Base-by-base conservation (phyloP, 2,888 invertebrate genomes). In the Drosophila subquinaria region DNA sequence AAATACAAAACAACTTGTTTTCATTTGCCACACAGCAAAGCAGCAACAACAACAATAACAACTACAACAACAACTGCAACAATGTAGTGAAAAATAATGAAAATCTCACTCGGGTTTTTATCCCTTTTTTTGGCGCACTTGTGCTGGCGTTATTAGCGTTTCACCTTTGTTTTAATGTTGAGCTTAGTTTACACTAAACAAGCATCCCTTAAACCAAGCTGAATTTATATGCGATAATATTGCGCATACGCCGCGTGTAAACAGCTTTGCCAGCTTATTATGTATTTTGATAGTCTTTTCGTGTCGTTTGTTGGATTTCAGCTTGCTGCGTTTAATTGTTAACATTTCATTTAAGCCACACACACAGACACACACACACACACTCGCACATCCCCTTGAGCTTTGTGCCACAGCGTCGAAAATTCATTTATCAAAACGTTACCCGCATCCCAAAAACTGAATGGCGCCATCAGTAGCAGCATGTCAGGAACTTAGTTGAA, bases 401-500 rank as follows among this genome's bases (percentile, higher is more conserved):
- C 74, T 79, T 56, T 78, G 68, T 71, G 64, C 38, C 69, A 45
- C 60, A 59, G 63, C 63, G 79, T 61, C 66, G 56, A 86, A 79
- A 78, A 84, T 87, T 89, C 89, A 86, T 86, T 86, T 86, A 86
- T 86, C 86, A 86, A 84, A 84, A 82, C 66, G 81, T 67, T 82
- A 73, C 88, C 88, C 86, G 86, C 88, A 84, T 84, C 71, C 65
- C 68, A 63, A 79, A 79, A 67, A 76, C 70, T 73, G 79, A 47
- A 57, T 84, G 83, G 83, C 88, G 88, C 88, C 83, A 87, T 76
- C 84, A 87, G 82, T 61, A 78, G 70, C 69, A 86, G 76, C 71
- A 73, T 79, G 79, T 79, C 78, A 78, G 81, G 47, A 81, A 79
- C 79, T 85, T 76, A 78, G 82, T 78, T 88, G 67, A 88, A 80